phyloP scores from a whole-genome alignment of 2,888 invertebrate species.

The Anthophora plumipes region DNA sequence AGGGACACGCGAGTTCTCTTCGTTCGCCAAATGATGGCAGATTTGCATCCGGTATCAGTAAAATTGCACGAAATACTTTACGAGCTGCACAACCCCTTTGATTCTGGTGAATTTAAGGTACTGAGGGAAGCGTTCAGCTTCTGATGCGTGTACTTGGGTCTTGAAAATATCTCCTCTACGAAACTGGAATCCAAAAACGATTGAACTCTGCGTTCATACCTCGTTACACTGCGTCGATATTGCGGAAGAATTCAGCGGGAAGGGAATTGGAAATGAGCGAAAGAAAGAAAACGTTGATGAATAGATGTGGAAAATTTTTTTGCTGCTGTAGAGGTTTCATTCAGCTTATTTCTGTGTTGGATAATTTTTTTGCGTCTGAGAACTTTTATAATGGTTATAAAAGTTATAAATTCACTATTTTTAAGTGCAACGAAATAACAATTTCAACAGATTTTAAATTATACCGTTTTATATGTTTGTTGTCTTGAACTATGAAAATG shows the following conservation, averaged over 20 bases:
- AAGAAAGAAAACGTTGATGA: not conserved
- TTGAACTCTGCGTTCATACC: conserved; percentile 48
- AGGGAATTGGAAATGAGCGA: not conserved
- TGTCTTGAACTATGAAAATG: no score
- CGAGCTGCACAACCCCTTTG: conserved; percentile 32
- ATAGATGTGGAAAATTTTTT: not conserved
- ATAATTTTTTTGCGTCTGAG: no score
- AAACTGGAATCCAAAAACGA: conserved; percentile 24
- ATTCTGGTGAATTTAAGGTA: conserved; percentile 21
- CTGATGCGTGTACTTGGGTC: conserved; percentile 17
- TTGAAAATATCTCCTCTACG: conserved; percentile 27
- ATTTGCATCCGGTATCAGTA: conserved; percentile 49
- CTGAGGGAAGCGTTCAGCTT: not conserved
- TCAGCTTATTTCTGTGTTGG: not conserved
- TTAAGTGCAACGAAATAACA: no score
- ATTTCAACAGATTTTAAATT: no score
- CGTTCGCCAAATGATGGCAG: conserved; percentile 1
- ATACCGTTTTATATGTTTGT: no score
- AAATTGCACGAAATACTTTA: conserved; percentile 45
- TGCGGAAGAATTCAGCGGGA: conserved; percentile 10
- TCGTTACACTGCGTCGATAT: conserved; percentile 37
- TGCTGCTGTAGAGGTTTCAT: not conserved
- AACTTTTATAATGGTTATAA: no score
- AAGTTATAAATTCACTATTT: no score
- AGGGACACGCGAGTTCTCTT: conserved; percentile 11